Conservation (phyloP, 2,113 vertebrate species). For the Urocynchramus pylzowi region DNA sequence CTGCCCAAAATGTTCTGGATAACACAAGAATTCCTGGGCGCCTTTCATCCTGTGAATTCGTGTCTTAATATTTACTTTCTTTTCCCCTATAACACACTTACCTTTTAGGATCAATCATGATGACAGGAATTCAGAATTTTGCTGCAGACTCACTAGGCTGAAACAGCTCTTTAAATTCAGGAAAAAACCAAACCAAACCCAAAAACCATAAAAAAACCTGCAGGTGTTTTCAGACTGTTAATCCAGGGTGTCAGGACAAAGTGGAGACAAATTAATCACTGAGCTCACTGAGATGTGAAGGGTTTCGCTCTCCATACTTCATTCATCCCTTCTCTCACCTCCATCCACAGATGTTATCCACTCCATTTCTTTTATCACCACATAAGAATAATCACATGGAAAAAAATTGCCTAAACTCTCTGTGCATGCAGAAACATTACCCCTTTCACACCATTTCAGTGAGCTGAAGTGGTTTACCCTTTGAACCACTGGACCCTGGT, state of each 20-base stretch:
- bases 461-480: background rate
- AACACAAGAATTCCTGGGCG: background rate
- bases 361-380: background rate
- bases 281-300: background rate
- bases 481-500: background rate
- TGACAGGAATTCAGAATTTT: background rate
- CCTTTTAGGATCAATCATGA: background rate
- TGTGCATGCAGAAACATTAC: background rate
- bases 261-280: background rate
- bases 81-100: background rate
- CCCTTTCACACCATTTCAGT: background rate
- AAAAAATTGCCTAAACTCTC: background rate
- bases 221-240: background rate
- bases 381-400: background rate
- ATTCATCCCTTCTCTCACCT: background rate
- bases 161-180: background rate
- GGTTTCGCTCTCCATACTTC: background rate
- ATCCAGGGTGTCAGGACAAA: background rate
- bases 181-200: background rate
- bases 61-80: accelerated
- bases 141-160: background rate
- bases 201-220: background rate
- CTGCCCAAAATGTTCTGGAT: background rate
- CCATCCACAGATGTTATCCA: background rate
- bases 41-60: background rate